Evolutionary conservation across 2,888 invertebrate genomes (phyloP), one percentile per base, ranked within the genome.

Genomic region (Sarcophaga rosellei): DNA sequence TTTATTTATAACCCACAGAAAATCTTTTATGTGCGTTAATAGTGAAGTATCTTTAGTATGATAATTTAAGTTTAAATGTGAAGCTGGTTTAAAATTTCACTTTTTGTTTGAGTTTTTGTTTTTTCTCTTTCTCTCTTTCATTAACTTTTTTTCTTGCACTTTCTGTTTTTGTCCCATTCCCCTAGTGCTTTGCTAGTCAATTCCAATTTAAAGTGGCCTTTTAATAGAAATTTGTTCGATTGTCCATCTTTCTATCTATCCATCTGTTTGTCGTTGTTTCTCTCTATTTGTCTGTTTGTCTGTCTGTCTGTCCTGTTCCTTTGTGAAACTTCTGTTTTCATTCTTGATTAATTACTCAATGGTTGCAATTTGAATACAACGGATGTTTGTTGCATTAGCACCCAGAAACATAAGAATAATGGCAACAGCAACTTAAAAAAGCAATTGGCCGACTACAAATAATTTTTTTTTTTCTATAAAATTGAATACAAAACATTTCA

Each of bases 341-440:
- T 84, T 84, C 81, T 81, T 86, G 86, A 86, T 86, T 86, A 86
- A 86, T 86, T 86, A 78, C 81, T 81, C 84, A 79, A 75, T 78
- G 86, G 78, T 75, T 81, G 75, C 78, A 81, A 86, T 84, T 78
- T 86, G 85, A 72, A 82, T 74, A 66, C 21, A 78, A 73, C 53
- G 62, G 10, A 57, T 79, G 70, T 80, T 80, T 75, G 63, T 75
- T 80, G 84, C 70, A 66, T 44, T 66, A 44, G 20, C 35, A 35
- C 45, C 5, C 17, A 44, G n/a, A 23, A 65, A 66, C 35, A 45
- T 20, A 44, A 66, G 66, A 53, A 53, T 53, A 53, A 15, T 35
- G 35, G 35, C 35, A 35, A 35, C 35, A 53, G 8, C 68, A 53
- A 53, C 12, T 15, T 53, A 53, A 53, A 53, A 53, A 15, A 77